phyloP scores from a whole-genome alignment of 2,113 vertebrate species.

The Plestiodon gilberti region DNA sequence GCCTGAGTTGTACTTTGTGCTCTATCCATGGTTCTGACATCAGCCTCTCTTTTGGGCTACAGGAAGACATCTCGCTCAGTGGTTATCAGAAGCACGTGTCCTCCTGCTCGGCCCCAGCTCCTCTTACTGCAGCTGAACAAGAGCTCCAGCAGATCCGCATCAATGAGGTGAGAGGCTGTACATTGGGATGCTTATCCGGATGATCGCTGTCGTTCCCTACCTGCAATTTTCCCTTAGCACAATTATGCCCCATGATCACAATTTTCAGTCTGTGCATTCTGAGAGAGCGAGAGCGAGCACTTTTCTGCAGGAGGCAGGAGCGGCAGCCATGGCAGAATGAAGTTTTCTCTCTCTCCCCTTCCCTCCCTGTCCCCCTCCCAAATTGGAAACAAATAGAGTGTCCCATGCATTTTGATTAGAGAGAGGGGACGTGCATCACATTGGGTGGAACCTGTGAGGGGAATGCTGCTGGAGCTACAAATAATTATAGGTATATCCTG shows the following conservation, averaged over 20 bases:
- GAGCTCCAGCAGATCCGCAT: conserved; percentile 94
- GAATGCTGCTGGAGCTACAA: background rate
- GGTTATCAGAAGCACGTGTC: conserved; percentile 92
- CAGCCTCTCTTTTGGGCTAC: conserved; percentile 17
- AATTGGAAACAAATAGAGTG: background rate
- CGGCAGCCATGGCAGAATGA: background rate
- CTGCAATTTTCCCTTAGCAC: background rate
- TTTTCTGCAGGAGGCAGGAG: background rate
- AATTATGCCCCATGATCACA: background rate
- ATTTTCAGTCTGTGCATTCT: background rate
- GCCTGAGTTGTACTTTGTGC: background rate
- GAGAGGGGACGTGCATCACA: background rate
- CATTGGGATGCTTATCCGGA: background rate
- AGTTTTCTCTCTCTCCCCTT: background rate
- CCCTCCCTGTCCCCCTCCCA: too few species aligned
- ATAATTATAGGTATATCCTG: background rate
- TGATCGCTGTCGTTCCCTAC: too few species aligned
- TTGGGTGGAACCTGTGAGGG: background rate
- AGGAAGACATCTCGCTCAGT: conserved; percentile 94
- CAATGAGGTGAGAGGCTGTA: conserved; percentile 84
- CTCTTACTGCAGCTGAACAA: conserved; percentile 90
- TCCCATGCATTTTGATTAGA: background rate
- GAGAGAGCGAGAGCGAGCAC: background rate
- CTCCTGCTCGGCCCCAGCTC: conserved; percentile 87
- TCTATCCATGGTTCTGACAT: background rate